Percentiles rank a stretch among this genome's conserved stretches.
These are phyloP conservation scores for Pelosia muscerda DNA, from an alignment of 2,888 invertebrate genomes.

Conservation along the genomic window DNA sequence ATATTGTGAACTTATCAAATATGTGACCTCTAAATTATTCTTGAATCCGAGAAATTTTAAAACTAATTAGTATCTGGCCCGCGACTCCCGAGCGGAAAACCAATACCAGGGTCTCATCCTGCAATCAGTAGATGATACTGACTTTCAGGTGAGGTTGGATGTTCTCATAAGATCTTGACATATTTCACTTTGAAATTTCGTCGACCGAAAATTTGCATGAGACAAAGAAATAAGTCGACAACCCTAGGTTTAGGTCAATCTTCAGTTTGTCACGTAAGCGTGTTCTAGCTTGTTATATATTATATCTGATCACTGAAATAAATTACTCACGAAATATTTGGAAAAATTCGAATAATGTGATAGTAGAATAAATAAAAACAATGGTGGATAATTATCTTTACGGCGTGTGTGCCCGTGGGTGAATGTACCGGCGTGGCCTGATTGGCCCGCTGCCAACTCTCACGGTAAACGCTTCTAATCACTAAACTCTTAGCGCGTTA, in stretches of 20 bases:
- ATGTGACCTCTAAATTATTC: too few species aligned
- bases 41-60: too few species aligned
- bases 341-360: constrained; percentile 57
- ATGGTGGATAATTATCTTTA: constrained; percentile 71
- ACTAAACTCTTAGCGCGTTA: constrained; percentile 74
- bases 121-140: too few species aligned
- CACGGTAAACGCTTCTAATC: constrained; percentile 84
- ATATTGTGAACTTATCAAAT: too few species aligned
- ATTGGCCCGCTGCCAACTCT: constrained; percentile 82
- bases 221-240: background rate
- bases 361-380: constrained; percentile 71
- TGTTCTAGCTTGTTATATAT: background rate
- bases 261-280: background rate
- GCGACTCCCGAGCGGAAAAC: too few species aligned
- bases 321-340: background rate
- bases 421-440: constrained; percentile 83
- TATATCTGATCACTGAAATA: background rate
- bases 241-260: background rate
- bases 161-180: background rate
- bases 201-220: background rate
- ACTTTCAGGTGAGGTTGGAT: too few species aligned
- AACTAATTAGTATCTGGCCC: too few species aligned
- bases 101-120: too few species aligned
- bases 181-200: too few species aligned
- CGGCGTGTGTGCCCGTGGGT: constrained; percentile 68